A percentile compares a stretch with the other conserved stretches of the same genome.
These are phyloP conservation scores for Caenorhabditis becei DNA, from an alignment of 2,888 invertebrate species.

Conservation along the genomic window DNA sequence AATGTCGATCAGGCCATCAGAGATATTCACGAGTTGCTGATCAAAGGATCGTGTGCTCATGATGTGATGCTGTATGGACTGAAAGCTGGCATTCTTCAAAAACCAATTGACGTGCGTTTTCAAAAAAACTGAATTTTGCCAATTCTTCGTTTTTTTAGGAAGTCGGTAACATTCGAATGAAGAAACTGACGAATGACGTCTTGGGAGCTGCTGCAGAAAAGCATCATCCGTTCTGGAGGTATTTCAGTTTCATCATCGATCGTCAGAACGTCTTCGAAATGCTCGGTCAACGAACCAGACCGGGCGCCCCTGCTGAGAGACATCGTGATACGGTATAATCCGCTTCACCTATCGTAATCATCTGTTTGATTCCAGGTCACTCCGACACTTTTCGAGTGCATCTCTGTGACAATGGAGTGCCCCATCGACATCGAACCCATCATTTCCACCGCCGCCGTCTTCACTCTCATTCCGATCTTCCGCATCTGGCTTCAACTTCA, in stretches of 20 bases:
- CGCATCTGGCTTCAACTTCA: slow-evolving; percentile 56
- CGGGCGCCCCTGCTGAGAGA: slow-evolving; percentile 6
- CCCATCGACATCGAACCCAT: slow-evolving; percentile 59
- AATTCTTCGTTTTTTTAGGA: slow-evolving; percentile 22
- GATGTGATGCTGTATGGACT: slow-evolving; percentile 47
- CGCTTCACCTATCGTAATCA: neutral
- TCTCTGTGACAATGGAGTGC: slow-evolving; percentile 45
- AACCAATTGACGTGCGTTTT: slow-evolving; percentile 48
- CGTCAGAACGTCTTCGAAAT: slow-evolving; percentile 54
- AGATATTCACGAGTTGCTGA: slow-evolving; percentile 54
- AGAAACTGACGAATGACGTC: slow-evolving; percentile 50
- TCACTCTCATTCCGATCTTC: slow-evolving; percentile 49
- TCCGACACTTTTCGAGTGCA: slow-evolving; percentile 51
- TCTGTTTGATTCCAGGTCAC: slow-evolving; percentile 22
- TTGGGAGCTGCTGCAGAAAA: slow-evolving; percentile 48
- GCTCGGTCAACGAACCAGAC: slow-evolving; percentile 29
- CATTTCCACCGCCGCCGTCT: slow-evolving; percentile 42
- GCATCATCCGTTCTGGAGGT: slow-evolving; percentile 61
- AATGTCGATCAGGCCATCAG: slow-evolving; percentile 62
- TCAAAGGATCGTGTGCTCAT: slow-evolving; percentile 51
- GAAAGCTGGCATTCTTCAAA: slow-evolving; percentile 48
- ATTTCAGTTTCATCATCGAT: slow-evolving; percentile 52
- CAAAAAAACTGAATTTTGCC: neutral
- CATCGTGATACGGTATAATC: slow-evolving; percentile 1
- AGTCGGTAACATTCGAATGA: slow-evolving; percentile 50